phyloP scores from a whole-genome alignment of 1,140 invertebrate genomes.

The Cydia fagiglandana region DNA sequence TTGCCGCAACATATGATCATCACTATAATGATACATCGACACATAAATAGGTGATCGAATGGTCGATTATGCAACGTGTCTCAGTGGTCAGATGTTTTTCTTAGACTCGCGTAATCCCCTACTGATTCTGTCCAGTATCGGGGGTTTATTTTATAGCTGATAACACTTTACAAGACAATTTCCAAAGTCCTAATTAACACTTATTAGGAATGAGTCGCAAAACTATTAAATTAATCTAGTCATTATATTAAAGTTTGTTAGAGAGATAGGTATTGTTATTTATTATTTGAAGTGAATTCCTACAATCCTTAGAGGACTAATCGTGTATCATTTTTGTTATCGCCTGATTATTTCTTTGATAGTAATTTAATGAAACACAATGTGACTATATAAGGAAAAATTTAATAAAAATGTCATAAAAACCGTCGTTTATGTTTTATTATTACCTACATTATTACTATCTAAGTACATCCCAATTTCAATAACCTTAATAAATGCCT shows the following conservation, averaged over 20 bases:
- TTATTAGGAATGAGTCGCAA: conserved; percentile 62
- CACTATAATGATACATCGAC: neutral
- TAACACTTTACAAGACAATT: conserved; percentile 59
- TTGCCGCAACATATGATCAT: neutral
- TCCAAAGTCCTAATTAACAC: conserved; percentile 72
- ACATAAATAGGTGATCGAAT: neutral
- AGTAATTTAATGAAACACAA: conserved; percentile 61
- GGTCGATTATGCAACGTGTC: conserved; percentile 6
- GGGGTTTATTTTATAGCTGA: conserved; percentile 3
- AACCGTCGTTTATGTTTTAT: conserved; percentile 23
- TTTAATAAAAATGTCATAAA: conserved; percentile 54
- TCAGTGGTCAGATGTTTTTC: conserved; percentile 29
- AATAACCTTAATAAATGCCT: too few relatives aligned
- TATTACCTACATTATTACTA: neutral
- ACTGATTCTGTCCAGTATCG: neutral
- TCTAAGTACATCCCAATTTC: too few relatives aligned
- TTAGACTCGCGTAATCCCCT: conserved; percentile 1
- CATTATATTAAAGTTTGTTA: conserved; percentile 74
- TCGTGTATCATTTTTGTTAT: conserved; percentile 53
- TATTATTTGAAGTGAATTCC: conserved; percentile 62
- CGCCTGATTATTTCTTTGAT: conserved; percentile 64
- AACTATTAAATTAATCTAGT: conserved; percentile 68
- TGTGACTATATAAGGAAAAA: conserved; percentile 67
- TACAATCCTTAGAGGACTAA: conserved; percentile 60
- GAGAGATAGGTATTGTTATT: conserved; percentile 62